These are phyloP conservation scores for Mormyrops attenuatus DNA, from an alignment of 2,797 vertebrate genomes.

Conservation along the genomic window DNA sequence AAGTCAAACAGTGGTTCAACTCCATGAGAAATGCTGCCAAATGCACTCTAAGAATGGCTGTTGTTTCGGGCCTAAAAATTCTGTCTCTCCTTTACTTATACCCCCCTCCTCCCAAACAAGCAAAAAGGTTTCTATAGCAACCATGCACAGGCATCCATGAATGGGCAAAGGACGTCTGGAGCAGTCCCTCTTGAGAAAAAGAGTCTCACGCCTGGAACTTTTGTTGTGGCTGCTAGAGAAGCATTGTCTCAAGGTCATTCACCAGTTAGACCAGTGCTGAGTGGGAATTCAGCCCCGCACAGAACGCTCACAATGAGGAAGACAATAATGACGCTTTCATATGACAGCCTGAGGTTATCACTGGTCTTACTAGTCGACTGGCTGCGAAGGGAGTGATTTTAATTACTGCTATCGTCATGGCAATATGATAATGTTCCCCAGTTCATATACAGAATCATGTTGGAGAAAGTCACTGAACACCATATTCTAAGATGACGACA, in stretches of 20 bases:
- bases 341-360: not conserved
- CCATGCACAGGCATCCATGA: not conserved
- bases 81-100: not conserved
- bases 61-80: not conserved
- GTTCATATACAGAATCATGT: not conserved
- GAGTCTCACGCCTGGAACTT: conserved; percentile 27
- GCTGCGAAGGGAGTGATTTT: not conserved
- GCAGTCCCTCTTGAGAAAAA: not conserved
- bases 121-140: conserved; percentile 40
- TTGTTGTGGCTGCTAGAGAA: not conserved
- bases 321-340: not conserved
- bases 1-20: conserved; percentile 12
- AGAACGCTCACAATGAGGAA: not conserved
- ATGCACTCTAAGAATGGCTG: not conserved
- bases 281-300: not conserved
- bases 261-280: not conserved
- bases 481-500: not conserved
- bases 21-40: not conserved
- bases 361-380: not conserved
- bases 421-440: not conserved
- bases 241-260: not conserved
- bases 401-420: not conserved
- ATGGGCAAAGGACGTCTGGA: not conserved
- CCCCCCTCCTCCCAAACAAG: conserved; percentile 4
- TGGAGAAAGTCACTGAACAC: not conserved